Conservation (phyloP, 2,797 vertebrate species). For the Coracias cyanogaster region DNA sequence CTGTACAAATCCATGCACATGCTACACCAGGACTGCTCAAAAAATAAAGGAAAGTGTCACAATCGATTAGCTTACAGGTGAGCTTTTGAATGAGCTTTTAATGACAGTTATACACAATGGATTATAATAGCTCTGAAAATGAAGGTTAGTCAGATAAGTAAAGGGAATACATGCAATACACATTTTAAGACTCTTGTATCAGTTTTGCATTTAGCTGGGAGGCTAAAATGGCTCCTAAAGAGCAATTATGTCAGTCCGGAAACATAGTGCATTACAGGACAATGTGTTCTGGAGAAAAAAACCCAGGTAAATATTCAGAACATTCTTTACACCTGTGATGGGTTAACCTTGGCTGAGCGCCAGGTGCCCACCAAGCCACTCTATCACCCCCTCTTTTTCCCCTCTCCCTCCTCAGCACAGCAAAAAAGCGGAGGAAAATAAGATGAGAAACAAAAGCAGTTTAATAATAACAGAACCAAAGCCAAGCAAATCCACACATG, state of each 20-base stretch:
- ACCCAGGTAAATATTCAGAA: slow-evolving; percentile 22
- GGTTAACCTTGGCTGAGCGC: too few relatives aligned
- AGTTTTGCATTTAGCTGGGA: background rate
- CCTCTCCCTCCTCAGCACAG: too few relatives aligned
- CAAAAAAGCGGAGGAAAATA: too few relatives aligned
- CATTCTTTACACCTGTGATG: background rate
- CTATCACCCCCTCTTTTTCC: too few relatives aligned
- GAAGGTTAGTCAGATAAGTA: background rate
- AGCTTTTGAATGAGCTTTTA: slow-evolving; percentile 25
- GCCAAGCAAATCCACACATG: too few relatives aligned
- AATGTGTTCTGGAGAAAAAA: background rate
- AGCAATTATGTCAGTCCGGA: background rate
- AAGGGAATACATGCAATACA: background rate
- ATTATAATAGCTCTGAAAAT: background rate
- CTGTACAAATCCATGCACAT: background rate
- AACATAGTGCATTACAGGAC: background rate
- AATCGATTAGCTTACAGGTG: background rate
- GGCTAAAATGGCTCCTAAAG: background rate
- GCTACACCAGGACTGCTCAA: background rate
- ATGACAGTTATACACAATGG: background rate
- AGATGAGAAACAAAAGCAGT: too few relatives aligned
- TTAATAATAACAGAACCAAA: too few relatives aligned
- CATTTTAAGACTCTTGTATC: background rate
- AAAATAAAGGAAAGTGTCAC: background rate
- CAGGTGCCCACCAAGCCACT: too few relatives aligned